Evolutionary conservation across 2,888 invertebrate species (phyloP).

Genomic region (Brenthis ino): DNA sequence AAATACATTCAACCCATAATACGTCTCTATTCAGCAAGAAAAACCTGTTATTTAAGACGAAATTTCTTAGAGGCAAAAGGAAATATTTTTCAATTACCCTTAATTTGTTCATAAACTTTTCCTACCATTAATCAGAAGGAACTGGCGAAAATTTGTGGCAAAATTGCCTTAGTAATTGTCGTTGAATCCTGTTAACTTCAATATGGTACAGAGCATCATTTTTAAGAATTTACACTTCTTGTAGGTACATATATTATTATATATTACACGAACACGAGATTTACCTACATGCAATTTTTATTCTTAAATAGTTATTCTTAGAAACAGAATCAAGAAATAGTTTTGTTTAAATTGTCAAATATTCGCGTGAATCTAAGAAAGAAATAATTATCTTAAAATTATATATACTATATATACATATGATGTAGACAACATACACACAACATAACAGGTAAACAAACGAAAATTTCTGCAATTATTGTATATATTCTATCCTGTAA

Average conservation of each 20-base stretch:
- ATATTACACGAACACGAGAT: no score
- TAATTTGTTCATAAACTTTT: constrained; percentile 40
- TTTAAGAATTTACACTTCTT: not conserved
- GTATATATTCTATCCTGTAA: no score
- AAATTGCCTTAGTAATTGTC: constrained; percentile 43
- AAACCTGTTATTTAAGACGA: constrained; percentile 9
- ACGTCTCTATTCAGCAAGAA: not conserved
- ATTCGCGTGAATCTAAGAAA: no score
- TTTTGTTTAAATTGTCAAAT: no score
- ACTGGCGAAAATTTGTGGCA: constrained; percentile 43
- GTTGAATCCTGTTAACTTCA: constrained; percentile 37
- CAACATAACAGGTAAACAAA: no score
- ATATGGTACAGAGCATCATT: not conserved
- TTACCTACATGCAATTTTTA: no score
- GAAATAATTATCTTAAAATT: no score
- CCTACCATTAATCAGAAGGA: constrained; percentile 43
- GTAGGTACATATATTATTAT: not conserved
- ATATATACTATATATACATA: no score
- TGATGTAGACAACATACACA: no score
- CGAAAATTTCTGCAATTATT: no score
- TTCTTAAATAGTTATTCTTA: no score
- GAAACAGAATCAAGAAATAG: no score
- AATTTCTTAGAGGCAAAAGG: constrained; percentile 27
- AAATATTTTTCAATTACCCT: constrained; percentile 44
- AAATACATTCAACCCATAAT: constrained; percentile 2